Evolutionary conservation across 2,113 vertebrate species (phyloP).

Genomic region (Anhinga rufa): DNA sequence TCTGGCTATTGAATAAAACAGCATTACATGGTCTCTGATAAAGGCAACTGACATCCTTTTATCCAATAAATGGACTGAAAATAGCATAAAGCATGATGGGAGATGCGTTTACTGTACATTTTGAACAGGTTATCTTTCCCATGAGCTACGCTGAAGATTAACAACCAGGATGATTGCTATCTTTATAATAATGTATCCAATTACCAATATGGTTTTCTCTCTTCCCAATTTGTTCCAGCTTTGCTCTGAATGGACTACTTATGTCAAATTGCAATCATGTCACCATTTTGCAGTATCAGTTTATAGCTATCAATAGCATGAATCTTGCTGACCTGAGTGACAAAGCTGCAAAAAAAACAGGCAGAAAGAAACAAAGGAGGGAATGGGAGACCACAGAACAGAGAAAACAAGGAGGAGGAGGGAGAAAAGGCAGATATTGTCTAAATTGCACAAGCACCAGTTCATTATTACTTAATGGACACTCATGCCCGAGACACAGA

Average conservation of each 20-base stretch:
- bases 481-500: background rate
- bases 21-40: background rate
- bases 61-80: background rate
- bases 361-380: background rate
- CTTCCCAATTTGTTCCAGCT: background rate
- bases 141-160: slow-evolving; percentile 3
- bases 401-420: background rate
- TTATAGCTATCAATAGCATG: background rate
- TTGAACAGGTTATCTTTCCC: slow-evolving; percentile 3
- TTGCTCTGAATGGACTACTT: background rate
- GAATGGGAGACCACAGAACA: background rate
- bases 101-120: background rate
- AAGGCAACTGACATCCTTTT: background rate
- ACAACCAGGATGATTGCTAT: background rate
- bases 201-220: background rate
- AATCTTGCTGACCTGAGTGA: background rate
- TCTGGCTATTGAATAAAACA: slow-evolving; percentile 1
- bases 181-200: background rate
- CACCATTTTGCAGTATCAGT: background rate
- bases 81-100: background rate
- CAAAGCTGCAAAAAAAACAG: background rate
- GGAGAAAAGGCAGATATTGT: background rate
- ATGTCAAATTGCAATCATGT: background rate
- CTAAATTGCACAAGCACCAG: background rate
- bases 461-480: background rate